These are phyloP conservation scores for Ochlodes sylvanus DNA, from an alignment of 2,888 invertebrate species.

Conservation along the genomic window DNA sequence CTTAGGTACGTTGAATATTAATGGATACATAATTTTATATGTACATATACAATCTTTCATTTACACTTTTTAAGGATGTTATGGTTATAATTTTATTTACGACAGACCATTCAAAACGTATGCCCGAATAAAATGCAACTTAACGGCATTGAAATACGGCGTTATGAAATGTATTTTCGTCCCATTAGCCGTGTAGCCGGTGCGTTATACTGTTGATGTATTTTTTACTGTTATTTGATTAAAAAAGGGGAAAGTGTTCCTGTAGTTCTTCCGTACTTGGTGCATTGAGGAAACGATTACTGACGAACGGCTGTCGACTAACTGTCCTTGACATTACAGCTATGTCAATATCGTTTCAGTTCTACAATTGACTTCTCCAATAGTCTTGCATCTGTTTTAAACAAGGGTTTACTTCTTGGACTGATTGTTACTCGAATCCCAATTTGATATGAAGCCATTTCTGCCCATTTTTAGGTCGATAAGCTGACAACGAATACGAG, in stretches of 20 bases:
- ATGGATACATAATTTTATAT: too few species aligned
- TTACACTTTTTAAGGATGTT: too few species aligned
- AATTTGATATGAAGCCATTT: too few species aligned
- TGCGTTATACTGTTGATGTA: neutral
- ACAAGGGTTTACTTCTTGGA: too few species aligned
- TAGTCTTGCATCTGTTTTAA: too few species aligned
- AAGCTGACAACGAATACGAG: too few species aligned
- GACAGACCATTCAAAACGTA: neutral
- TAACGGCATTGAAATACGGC: neutral
- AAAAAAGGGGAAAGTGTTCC: conserved; percentile 34
- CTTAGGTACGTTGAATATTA: too few species aligned
- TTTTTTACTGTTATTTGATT: conserved; percentile 20
- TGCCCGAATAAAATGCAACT: neutral
- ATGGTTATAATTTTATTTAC: neutral
- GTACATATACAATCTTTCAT: too few species aligned
- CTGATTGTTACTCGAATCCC: too few species aligned
- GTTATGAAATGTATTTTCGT: conserved; percentile 11
- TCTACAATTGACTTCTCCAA: neutral
- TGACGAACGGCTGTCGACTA: conserved; percentile 11
- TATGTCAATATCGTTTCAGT: conserved; percentile 3
- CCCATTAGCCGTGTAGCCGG: conserved; percentile 4
- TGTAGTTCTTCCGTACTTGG: conserved; percentile 25
- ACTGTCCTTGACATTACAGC: conserved; percentile 32
- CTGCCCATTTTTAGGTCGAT: too few species aligned
- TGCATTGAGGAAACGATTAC: conserved; percentile 27